Percentiles rank a stretch among this genome's conserved stretches.
Evolutionary conservation across 2,113 vertebrate species (phyloP).

Genomic region (Perca flavescens): DNA sequence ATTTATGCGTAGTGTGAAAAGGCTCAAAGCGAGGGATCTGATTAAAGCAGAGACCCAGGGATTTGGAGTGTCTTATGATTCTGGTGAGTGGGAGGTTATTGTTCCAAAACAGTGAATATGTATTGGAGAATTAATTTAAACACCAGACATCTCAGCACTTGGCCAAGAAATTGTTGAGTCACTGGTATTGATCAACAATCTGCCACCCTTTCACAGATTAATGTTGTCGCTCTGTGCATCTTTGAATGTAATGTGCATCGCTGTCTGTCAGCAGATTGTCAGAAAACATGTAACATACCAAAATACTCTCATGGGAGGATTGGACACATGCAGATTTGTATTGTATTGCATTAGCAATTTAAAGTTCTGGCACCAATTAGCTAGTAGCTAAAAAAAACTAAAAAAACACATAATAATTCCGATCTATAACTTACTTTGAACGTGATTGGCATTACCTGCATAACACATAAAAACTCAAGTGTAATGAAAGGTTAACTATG

Average conservation of each 20-base stretch:
- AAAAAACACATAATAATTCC: not conserved
- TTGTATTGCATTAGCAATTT: not conserved
- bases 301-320: not conserved
- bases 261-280: not conserved
- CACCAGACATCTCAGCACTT: constrained; percentile 40
- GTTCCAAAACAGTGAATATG: constrained; percentile 25
- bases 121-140: not conserved
- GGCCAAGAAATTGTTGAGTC: constrained; percentile 39
- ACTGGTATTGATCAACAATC: constrained; percentile 24
- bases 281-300: not conserved
- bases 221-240: not conserved
- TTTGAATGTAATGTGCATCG: constrained; percentile 3
- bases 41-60: constrained; percentile 10
- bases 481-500: not conserved
- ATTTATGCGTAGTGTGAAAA: not conserved
- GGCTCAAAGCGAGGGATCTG: not conserved
- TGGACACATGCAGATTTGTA: not conserved
- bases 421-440: not conserved
- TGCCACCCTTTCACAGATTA: not conserved
- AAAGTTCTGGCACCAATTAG: not conserved
- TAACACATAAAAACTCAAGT: not conserved
- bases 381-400: not conserved
- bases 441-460: not conserved
- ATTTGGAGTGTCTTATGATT: constrained; percentile 12
- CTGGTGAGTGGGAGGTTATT: constrained; percentile 31